Evolutionary conservation across 2,113 vertebrate genomes (phyloP), one percentile per base, ranked within the genome.

Genomic region (Phaetusa simplex): DNA sequence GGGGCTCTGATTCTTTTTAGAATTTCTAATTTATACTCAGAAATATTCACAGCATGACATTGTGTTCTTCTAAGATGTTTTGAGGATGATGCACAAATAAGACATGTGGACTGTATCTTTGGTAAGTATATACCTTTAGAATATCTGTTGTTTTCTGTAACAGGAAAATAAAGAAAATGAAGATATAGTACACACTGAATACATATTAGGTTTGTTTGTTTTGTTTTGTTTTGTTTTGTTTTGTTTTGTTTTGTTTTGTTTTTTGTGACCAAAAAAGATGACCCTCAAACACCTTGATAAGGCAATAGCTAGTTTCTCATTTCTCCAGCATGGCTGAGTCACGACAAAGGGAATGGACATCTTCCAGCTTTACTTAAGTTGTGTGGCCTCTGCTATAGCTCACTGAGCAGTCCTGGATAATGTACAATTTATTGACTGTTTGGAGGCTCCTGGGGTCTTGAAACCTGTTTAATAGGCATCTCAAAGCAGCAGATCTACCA

Each of bases 401-500:
- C 93, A 87, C 70, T 86, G 53, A 92, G 55, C 64, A 95, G n/a
- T 38, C 20, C 89, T 94, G 69, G 40, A 71, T 96, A 94, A 80
- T 53, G 77, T 67, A 80, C 78, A 69, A 88, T 96, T 97, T 96
- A 96, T 83, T 93, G 73, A 70, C 12, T 95, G 67, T 92, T 95
- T 96, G 53, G 62, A 94, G 79, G 73, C 72, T 98, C 59, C 32
- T 64, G 85, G 21, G 52, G 34, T 78, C 86, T 93, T 86, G 80
- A 91, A 92, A 56, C 74, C 72, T 97, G 56, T 88, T 97, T 90
- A 97, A 84, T 47, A 94, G 45, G 26, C 73, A 69, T 79, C 86
- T 97, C 91, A 92, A 94, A 97, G 88, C 94, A 97, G 85, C 84
- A 94, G 45, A 55, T 96, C 72, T 95, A 81, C 73, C 86, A 95